phyloP scores from a whole-genome alignment of 2,797 vertebrate species.

The Danio albolineatus region DNA sequence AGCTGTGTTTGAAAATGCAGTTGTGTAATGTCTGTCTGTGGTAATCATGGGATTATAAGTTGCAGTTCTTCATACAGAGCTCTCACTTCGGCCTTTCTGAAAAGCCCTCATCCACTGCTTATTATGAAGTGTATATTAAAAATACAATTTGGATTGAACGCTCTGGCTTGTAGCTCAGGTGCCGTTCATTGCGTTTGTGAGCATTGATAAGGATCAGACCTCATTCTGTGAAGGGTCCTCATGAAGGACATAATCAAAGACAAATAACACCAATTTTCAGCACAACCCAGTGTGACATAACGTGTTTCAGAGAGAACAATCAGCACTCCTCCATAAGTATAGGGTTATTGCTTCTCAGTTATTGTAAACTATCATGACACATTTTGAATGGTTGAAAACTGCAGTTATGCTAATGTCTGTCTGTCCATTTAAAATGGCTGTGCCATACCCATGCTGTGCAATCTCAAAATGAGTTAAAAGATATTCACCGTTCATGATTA shows the following conservation, averaged over 20 bases:
- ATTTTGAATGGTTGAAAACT: neutral
- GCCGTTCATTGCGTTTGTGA: neutral
- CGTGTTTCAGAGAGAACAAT: neutral
- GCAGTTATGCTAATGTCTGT: neutral
- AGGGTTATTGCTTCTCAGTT: neutral
- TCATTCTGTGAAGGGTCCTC: slow-evolving; percentile 9
- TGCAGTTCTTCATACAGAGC: neutral
- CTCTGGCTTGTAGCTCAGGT: neutral
- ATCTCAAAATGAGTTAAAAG: neutral
- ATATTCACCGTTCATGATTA: neutral
- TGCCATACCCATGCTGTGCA: neutral
- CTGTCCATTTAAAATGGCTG: neutral
- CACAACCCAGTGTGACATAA: neutral
- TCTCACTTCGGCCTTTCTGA: neutral
- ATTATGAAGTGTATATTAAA: neutral
- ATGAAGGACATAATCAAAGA: neutral
- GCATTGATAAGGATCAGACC: neutral
- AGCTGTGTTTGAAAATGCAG: neutral
- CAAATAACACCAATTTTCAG: neutral
- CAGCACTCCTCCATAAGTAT: neutral
- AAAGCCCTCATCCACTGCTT: neutral
- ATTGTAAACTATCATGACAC: neutral
- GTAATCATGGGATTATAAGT: neutral
- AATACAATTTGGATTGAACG: neutral
- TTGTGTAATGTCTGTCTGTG: neutral